phyloP scores from a whole-genome alignment of 2,888 invertebrate genomes.

The Cancer borealis region DNA sequence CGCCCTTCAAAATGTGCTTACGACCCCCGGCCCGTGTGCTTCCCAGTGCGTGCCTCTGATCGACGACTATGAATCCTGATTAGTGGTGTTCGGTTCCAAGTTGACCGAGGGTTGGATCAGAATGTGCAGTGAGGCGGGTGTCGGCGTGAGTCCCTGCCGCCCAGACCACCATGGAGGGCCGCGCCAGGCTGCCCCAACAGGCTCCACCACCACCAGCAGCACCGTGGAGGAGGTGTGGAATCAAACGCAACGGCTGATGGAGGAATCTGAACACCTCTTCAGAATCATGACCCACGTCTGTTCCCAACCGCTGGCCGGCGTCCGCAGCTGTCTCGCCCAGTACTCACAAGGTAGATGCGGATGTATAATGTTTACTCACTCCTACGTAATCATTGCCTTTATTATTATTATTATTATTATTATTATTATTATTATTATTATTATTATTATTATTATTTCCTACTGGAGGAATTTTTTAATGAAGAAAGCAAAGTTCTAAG shows the following conservation, averaged over 20 bases:
- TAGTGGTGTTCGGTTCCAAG: slow-evolving; percentile 1
- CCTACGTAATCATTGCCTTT: not conserved
- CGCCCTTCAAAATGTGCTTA: slow-evolving; percentile 11
- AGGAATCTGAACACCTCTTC: slow-evolving; percentile 67
- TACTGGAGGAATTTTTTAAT: not conserved
- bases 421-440: not conserved
- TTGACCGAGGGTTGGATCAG: slow-evolving; percentile 20
- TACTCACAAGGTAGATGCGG: slow-evolving; percentile 52
- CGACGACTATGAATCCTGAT: slow-evolving; percentile 66
- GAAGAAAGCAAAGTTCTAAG: not conserved
- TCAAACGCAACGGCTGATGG: slow-evolving; percentile 72
- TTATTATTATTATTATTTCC: not conserved
- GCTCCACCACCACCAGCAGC: slow-evolving; percentile 6
- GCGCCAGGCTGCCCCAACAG: not conserved
- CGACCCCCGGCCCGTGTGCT: slow-evolving; percentile 51
- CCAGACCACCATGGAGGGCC: not conserved
- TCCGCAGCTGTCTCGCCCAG: slow-evolving; percentile 54
- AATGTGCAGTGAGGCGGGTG: slow-evolving; percentile 60
- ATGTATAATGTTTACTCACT: not conserved
- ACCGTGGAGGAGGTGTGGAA: slow-evolving; percentile 70
- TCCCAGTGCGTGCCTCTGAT: slow-evolving; percentile 26
- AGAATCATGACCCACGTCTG: slow-evolving; percentile 72
- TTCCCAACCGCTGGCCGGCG: slow-evolving; percentile 57
- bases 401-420: not conserved
- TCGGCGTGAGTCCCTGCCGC: slow-evolving; percentile 46